phyloP scores from a whole-genome alignment of 2,113 vertebrate species.

The Fulica atra region DNA sequence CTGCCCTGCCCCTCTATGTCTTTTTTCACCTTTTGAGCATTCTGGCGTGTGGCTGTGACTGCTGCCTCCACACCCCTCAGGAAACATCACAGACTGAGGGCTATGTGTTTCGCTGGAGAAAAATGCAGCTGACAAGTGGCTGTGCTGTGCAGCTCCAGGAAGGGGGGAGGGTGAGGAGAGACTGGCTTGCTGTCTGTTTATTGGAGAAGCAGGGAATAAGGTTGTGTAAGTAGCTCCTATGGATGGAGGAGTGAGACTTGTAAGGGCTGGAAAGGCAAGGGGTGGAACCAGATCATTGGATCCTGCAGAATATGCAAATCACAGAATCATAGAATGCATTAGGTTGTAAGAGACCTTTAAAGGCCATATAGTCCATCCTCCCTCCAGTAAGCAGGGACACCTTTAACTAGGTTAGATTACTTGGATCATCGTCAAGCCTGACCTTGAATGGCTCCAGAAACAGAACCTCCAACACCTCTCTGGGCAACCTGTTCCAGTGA shows the following conservation, averaged over 20 bases:
- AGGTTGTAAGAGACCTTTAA: too few relatives aligned
- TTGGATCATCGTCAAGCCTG: too few relatives aligned
- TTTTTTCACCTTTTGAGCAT: background rate
- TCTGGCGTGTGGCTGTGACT: background rate
- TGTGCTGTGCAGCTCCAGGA: background rate
- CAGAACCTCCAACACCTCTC: too few relatives aligned
- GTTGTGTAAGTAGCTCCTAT: background rate
- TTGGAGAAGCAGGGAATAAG: background rate
- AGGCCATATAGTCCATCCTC: too few relatives aligned
- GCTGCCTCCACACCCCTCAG: slow-evolving; percentile 12
- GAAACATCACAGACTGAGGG: background rate
- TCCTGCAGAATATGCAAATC: background rate
- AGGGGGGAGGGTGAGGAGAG: background rate
- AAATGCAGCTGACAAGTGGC: background rate
- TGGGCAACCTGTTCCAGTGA: too few relatives aligned
- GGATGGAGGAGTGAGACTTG: background rate
- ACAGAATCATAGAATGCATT: too few relatives aligned
- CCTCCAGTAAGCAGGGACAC: too few relatives aligned
- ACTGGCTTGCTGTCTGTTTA: background rate
- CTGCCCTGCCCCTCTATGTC: background rate
- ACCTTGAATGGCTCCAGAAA: too few relatives aligned
- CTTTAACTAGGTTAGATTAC: too few relatives aligned
- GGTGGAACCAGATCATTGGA: background rate
- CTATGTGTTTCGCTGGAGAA: background rate
- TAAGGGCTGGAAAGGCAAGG: background rate